Evolutionary conservation across 2,113 vertebrate species (phyloP).

Genomic region (Toxotes chatareus): DNA sequence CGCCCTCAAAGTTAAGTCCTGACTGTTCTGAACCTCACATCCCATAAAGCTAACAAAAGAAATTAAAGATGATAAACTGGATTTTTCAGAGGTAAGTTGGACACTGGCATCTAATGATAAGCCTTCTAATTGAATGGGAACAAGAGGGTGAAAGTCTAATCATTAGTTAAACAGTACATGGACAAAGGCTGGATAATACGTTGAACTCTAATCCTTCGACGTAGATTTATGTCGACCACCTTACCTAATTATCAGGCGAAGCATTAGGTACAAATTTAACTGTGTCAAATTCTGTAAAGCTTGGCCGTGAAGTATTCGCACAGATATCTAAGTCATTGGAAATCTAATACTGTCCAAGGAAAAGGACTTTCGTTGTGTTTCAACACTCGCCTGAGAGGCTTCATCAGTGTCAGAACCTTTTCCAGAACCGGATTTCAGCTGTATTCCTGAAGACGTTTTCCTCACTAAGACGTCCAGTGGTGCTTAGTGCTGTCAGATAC

Average conservation of each 20-base stretch:
- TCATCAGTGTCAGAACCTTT: background rate
- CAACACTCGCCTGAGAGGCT: no score
- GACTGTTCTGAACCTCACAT: constrained; percentile 54
- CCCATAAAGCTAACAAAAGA: constrained; percentile 42
- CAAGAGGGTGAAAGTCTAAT: background rate
- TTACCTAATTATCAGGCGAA: constrained; percentile 2
- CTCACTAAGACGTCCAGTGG: background rate
- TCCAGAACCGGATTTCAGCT: background rate
- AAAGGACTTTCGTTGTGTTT: no score
- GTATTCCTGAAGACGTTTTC: background rate
- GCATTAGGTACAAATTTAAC: background rate
- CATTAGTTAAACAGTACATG: background rate
- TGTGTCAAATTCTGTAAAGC: background rate
- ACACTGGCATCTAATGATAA: constrained; percentile 41
- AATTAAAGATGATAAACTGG: constrained; percentile 52
- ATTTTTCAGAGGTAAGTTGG: constrained; percentile 55
- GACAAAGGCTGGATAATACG: constrained; percentile 6
- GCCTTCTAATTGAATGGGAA: constrained; percentile 22
- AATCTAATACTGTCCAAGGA: no score
- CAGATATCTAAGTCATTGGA: no score
- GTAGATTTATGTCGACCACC: background rate
- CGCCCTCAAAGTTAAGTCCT: constrained; percentile 41
- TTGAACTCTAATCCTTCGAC: background rate
- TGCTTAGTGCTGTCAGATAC: no score
- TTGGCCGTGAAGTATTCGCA: background rate